Evolutionary conservation across 2,113 vertebrate species (phyloP).

Genomic region (Scomber scombrus): DNA sequence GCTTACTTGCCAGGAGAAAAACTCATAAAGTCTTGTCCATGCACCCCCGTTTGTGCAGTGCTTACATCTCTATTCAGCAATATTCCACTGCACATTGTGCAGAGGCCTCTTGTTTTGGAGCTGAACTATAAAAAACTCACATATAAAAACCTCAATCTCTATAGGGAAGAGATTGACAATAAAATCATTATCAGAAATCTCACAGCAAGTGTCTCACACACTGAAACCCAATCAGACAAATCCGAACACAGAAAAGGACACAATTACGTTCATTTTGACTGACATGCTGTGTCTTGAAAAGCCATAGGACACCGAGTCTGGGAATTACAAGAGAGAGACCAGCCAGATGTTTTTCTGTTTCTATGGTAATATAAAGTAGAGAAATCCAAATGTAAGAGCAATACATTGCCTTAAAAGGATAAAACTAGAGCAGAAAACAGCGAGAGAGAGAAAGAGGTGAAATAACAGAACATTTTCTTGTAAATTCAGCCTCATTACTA

Average conservation of each 20-base stretch:
- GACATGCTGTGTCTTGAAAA: neutral
- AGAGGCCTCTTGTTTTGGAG: neutral
- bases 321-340: neutral
- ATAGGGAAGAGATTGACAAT: neutral
- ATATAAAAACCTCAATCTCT: too few species aligned
- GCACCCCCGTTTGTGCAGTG: neutral
- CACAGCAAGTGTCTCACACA: neutral
- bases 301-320: neutral
- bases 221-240: neutral
- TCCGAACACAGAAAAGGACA: neutral
- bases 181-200: neutral
- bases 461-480: neutral
- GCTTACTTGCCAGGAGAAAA: conserved; percentile 48
- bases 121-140: neutral
- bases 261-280: conserved; percentile 8
- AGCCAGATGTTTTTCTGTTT: conserved; percentile 28
- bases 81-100: conserved; percentile 10
- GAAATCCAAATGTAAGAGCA: conserved; percentile 10
- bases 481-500: conserved; percentile 1
- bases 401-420: conserved; percentile 53
- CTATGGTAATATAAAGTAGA: conserved; percentile 53
- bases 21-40: conserved; percentile 49
- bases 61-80: conserved; percentile 9
- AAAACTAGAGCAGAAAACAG: conserved; percentile 1
- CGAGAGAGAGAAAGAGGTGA: neutral